phyloP scores from a whole-genome alignment of 2,797 vertebrate species.

The Enteromius radiatus region DNA sequence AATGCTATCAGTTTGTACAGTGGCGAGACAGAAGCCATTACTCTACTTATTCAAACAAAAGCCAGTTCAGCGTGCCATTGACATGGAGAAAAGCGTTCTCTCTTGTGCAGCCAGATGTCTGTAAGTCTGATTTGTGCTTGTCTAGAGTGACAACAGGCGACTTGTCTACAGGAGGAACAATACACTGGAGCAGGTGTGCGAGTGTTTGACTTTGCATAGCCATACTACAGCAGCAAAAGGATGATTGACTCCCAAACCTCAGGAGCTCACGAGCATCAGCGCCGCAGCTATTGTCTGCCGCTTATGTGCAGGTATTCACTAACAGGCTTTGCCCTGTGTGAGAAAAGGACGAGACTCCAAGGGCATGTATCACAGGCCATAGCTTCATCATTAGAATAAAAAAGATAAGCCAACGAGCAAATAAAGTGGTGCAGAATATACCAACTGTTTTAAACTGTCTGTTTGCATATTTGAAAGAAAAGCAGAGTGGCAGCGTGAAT shows the following conservation, averaged over 20 bases:
- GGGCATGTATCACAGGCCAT: slow-evolving; percentile 60
- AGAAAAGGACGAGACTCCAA: slow-evolving; percentile 53
- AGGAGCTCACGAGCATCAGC: slow-evolving; percentile 54
- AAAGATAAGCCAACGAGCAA: slow-evolving; percentile 70
- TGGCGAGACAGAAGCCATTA: slow-evolving; percentile 1
- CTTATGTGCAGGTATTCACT: slow-evolving; percentile 73
- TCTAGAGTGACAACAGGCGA: slow-evolving; percentile 75
- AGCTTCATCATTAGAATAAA: slow-evolving; percentile 69
- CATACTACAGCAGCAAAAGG: slow-evolving; percentile 65
- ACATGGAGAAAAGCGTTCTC: slow-evolving; percentile 67
- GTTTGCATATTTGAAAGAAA: slow-evolving; percentile 63
- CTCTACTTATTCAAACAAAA: slow-evolving; percentile 43
- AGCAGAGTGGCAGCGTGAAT: slow-evolving; percentile 40
- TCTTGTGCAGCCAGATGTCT: slow-evolving; percentile 71
- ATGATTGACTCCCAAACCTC: slow-evolving; percentile 57
- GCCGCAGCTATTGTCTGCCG: slow-evolving; percentile 69
- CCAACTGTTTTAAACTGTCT: slow-evolving; percentile 74
- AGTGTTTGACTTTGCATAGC: slow-evolving; percentile 80
- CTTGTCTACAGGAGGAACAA: slow-evolving; percentile 75
- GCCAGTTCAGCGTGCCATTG: slow-evolving; percentile 66
- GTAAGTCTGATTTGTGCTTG: slow-evolving; percentile 48
- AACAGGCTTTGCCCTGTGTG: slow-evolving; percentile 67
- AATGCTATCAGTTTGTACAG: not conserved
- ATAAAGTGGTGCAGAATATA: slow-evolving; percentile 66
- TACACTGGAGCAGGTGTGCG: slow-evolving; percentile 77